Evolutionary conservation across 2,113 vertebrate species (phyloP).

Genomic region (Myiopsitta monachus): DNA sequence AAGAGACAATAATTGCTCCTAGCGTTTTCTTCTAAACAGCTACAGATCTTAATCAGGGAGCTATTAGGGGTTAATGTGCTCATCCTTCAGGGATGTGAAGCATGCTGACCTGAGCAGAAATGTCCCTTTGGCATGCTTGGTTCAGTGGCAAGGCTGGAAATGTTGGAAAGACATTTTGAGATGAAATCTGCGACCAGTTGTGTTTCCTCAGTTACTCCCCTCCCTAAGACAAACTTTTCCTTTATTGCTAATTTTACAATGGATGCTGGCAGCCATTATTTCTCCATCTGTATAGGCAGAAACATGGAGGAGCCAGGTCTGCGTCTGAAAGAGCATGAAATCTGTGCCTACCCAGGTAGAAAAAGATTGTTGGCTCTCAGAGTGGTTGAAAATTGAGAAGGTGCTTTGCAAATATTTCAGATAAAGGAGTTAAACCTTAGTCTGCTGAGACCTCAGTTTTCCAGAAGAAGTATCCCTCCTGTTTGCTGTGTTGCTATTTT

Average conservation of each 20-base stretch:
- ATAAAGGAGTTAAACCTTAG: not conserved
- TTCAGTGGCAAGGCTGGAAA: not conserved
- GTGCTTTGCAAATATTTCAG: not conserved
- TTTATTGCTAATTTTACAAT: not conserved
- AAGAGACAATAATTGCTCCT: not conserved
- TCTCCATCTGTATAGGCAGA: not conserved
- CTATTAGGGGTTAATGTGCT: not conserved
- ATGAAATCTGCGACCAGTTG: not conserved
- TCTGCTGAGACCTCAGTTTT: not conserved
- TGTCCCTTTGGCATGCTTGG: accelerated
- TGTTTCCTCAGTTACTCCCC: not conserved
- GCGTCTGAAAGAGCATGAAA: not conserved
- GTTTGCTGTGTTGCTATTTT: not conserved
- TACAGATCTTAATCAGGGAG: not conserved
- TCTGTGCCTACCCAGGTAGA: not conserved
- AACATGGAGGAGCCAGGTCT: not conserved
- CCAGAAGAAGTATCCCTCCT: not conserved
- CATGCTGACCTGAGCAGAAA: accelerated
- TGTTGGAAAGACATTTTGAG: not conserved
- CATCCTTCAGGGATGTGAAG: not conserved
- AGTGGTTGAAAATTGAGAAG: not conserved
- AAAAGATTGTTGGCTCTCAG: not conserved
- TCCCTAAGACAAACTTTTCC: not conserved
- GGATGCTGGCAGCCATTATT: not conserved
- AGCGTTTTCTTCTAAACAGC: not conserved